Evolutionary conservation across 2,797 vertebrate genomes (phyloP).

Genomic region (Ctenosaura bakeri): DNA sequence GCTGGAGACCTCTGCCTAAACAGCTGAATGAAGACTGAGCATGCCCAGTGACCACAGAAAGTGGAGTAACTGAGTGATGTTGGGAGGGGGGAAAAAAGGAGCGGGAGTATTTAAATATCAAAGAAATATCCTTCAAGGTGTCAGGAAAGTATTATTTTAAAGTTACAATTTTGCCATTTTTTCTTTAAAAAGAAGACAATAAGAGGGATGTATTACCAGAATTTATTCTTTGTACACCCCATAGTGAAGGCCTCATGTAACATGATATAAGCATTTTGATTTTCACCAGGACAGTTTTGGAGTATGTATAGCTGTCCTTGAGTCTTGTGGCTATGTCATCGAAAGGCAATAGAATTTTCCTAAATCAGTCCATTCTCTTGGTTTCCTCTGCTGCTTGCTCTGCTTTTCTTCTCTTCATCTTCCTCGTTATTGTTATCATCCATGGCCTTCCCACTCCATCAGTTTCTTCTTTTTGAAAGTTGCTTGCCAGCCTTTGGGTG

Average conservation of each 20-base stretch:
- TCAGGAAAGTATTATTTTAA: neutral
- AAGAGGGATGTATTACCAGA: neutral
- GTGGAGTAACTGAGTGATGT: too few species aligned
- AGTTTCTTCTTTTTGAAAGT: conserved; percentile 51
- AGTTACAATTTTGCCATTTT: neutral
- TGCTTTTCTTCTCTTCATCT: conserved; percentile 42
- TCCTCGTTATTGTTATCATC: conserved; percentile 40
- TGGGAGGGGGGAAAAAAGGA: neutral
- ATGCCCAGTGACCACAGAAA: neutral
- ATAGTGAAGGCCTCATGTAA: neutral
- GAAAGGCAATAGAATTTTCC: neutral
- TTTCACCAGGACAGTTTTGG: neutral
- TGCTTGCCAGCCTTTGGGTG: conserved; percentile 40
- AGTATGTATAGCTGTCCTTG: neutral
- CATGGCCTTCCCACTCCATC: conserved; percentile 46
- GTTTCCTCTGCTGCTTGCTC: conserved; percentile 40
- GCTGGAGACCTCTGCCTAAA: neutral
- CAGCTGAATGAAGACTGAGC: neutral
- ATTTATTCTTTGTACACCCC: neutral
- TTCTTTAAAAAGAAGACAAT: neutral
- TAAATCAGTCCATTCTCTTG: conserved; percentile 11
- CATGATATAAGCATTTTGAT: neutral
- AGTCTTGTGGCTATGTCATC: neutral
- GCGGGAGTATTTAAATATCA: neutral
- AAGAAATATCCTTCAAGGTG: neutral